Evolutionary conservation across 1,140 invertebrate genomes (phyloP), one percentile per base, ranked within the genome.

Genomic region (Drosophila murphyi): DNA sequence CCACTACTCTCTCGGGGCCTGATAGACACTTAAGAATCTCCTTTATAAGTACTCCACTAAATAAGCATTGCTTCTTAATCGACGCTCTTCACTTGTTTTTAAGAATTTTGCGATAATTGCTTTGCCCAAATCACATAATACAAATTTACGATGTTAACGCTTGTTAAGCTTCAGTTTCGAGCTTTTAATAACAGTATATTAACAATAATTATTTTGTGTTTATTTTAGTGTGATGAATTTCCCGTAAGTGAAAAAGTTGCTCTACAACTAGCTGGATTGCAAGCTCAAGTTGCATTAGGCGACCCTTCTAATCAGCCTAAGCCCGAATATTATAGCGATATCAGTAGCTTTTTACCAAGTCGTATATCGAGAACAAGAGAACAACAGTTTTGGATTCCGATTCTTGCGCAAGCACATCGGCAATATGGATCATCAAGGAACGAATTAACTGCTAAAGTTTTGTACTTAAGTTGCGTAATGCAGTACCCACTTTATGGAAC

Each of bases 401-500:
- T 97, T 76, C 94, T 98, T 54, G 96, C 96, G 4, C 96, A 97
- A 93, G 97, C 97, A 2, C 97, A 98, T 93, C 94, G 95, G 28
- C 97, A 97, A 91, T 99, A 98, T 90, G 98, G 98, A 35, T 96
- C 96, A 3, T 97, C 97, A 0, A 96, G 98, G 77, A 96, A 96
- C 4, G 97, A 98, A 89, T 92, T 98, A 32, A 97, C 98, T 3
- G 97, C 97, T 2, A 98, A 98, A 93, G 97, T 98, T 5, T 94
- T 98, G 78, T 99, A 99, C 92, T 93, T 99, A 51, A 98, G 97
- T 0, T 98, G 98, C 89, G 98, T 99, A 1, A 99, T 98, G 97
- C 98, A 99, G 93, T 99, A 98, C 93, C 97, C 98, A 0, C 94
- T 99, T 1, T 99, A 99, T 90, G 98, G 98, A 2, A 98, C 97